Conservation (phyloP, 2,797 vertebrate genomes). For the Pseudochromis fuscus region DNA sequence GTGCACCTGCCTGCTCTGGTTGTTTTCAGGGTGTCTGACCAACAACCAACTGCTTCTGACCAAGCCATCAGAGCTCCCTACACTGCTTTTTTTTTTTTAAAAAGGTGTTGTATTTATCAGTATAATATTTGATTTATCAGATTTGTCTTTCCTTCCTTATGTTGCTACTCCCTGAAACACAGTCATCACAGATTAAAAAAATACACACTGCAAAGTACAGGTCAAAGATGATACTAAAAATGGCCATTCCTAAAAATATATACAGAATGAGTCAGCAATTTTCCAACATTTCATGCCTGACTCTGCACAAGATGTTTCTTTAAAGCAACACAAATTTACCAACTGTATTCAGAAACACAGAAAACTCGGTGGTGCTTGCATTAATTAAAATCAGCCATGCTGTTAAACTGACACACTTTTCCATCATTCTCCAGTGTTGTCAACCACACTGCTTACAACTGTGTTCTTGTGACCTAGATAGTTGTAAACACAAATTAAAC, state of each 20-base stretch:
- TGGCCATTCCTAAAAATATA: not conserved
- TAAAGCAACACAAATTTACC: not conserved
- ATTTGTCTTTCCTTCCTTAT: too few relatives aligned
- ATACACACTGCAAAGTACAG: not conserved
- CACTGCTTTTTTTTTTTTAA: too few relatives aligned
- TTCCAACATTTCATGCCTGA: not conserved
- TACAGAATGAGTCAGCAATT: not conserved
- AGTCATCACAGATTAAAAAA: too few relatives aligned
- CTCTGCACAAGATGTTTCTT: not conserved
- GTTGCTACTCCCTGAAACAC: too few relatives aligned
- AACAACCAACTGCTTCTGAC: too few relatives aligned
- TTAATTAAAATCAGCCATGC: slow-evolving; percentile 3
- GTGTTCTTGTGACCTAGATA: slow-evolving; percentile 47
- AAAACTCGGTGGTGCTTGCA: not conserved
- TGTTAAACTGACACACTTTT: slow-evolving; percentile 3
- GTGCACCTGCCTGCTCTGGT: too few relatives aligned
- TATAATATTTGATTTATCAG: too few relatives aligned
- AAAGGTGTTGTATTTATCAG: too few relatives aligned
- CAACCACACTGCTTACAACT: not conserved
- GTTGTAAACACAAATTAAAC: not conserved
- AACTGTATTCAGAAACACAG: not conserved
- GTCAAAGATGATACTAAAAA: not conserved
- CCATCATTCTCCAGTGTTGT: not conserved
- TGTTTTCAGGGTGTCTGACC: too few relatives aligned
- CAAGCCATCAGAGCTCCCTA: too few relatives aligned